Conservation (phyloP, 2,113 vertebrate genomes). For the Saguinus imperator region DNA sequence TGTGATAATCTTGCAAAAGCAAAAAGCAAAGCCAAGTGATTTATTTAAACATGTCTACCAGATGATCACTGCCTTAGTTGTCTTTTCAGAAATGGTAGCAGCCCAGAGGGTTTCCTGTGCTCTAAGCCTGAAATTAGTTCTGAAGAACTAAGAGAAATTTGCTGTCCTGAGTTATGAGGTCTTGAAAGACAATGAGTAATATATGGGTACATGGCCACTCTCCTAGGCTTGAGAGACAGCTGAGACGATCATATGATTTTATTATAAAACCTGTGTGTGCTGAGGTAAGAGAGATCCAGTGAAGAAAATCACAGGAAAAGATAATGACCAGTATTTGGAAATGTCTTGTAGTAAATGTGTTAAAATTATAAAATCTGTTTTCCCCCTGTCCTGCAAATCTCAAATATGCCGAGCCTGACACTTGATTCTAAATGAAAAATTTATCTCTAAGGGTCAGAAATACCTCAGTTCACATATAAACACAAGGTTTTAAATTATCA, state of each 20-base stretch:
- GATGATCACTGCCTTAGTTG: conserved; percentile 7
- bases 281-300: conserved; percentile 1
- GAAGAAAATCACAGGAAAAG: conserved; percentile 72
- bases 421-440: conserved; percentile 56
- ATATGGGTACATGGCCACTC: not conserved
- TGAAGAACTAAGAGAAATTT: conserved; percentile 20
- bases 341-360: conserved; percentile 49
- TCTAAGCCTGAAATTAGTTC: not conserved
- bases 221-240: not conserved
- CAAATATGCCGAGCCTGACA: not conserved
- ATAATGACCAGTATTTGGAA: conserved; percentile 65
- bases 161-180: not conserved
- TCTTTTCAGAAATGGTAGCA: conserved; percentile 19
- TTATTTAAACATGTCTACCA: conserved; percentile 34
- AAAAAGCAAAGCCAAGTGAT: conserved; percentile 14
- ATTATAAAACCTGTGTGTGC: conserved; percentile 28
- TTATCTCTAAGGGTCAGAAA: conserved; percentile 43
- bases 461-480: conserved; percentile 7
- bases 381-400: conserved; percentile 9
- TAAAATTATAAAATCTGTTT: conserved; percentile 69
- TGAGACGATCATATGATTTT: not conserved
- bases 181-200: conserved; percentile 18
- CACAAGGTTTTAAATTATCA: conserved; percentile 47
- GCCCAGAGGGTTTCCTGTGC: not conserved
- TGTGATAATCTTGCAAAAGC: conserved; percentile 32